Conservation (phyloP, 2,797 vertebrate species). For the Channallabes apus region DNA sequence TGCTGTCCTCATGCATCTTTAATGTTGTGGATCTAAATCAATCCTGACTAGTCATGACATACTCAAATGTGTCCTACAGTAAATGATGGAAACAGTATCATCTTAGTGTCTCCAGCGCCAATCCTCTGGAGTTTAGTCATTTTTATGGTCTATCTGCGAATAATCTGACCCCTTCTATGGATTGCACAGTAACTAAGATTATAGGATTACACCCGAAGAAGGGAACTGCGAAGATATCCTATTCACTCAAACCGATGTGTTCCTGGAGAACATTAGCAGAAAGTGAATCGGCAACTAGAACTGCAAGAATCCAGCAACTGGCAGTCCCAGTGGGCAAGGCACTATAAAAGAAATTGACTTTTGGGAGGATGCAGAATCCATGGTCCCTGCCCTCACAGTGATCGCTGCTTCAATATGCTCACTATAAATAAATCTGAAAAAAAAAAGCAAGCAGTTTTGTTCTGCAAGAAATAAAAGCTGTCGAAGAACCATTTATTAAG, state of each 20-base stretch:
- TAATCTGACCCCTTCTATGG: constrained; percentile 17
- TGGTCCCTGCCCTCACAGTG: neutral
- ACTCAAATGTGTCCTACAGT: neutral
- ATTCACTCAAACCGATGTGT: neutral
- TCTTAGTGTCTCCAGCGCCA: neutral
- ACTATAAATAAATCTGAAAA: constrained; percentile 8
- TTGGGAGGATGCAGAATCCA: constrained; percentile 8
- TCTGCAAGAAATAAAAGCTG: neutral
- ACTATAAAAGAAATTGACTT: constrained; percentile 27
- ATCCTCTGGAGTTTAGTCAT: neutral
- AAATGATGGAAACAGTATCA: no score
- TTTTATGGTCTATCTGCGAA: neutral
- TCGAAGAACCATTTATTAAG: neutral
- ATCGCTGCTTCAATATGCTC: neutral
- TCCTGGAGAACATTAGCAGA: neutral
- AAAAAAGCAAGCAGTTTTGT: neutral
- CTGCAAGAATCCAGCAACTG: constrained; percentile 4
- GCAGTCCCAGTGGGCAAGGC: neutral
- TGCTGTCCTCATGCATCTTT: neutral
- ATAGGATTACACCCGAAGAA: neutral
- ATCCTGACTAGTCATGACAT: neutral
- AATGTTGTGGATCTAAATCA: neutral
- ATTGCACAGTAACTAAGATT: neutral
- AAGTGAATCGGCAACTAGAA: neutral
- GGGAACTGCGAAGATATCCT: neutral